Conservation (phyloP, 1,140 invertebrate genomes). For the Neodiprion pinetum region DNA sequence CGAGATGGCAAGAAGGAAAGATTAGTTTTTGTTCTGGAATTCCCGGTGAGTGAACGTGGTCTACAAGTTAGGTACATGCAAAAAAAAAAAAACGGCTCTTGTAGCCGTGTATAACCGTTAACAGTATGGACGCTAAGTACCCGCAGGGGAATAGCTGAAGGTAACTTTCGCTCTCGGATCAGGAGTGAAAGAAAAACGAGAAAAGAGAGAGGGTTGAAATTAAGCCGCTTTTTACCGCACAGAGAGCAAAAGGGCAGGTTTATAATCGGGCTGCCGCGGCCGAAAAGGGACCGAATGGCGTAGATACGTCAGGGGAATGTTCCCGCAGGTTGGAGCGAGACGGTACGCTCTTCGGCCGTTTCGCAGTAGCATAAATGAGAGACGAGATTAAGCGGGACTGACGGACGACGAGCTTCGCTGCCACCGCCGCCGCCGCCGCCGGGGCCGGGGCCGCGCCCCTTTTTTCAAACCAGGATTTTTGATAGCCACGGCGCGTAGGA, state of each 20-base stretch:
- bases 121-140: too few species aligned
- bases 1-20: too few species aligned
- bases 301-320: slow-evolving; percentile 1
- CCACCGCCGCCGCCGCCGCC: neutral
- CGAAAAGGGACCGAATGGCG: neutral
- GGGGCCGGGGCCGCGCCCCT: neutral
- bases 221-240: too few species aligned
- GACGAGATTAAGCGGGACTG: slow-evolving; percentile 54
- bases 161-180: too few species aligned
- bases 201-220: too few species aligned
- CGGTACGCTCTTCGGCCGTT: slow-evolving; percentile 41
- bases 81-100: neutral
- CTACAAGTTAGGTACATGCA: neutral
- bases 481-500: slow-evolving; percentile 26
- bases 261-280: neutral
- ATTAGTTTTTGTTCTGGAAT: too few species aligned
- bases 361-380: slow-evolving; percentile 53
- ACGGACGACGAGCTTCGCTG: slow-evolving; percentile 45
- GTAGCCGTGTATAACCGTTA: too few species aligned
- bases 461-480: slow-evolving; percentile 34
- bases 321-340: neutral
- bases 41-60: neutral
- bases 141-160: too few species aligned
- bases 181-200: too few species aligned
- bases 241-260: neutral